Percentiles rank a stretch among this genome's conserved stretches.
Evolutionary conservation across 2,113 vertebrate species (phyloP).

Genomic region (Gallinago media): DNA sequence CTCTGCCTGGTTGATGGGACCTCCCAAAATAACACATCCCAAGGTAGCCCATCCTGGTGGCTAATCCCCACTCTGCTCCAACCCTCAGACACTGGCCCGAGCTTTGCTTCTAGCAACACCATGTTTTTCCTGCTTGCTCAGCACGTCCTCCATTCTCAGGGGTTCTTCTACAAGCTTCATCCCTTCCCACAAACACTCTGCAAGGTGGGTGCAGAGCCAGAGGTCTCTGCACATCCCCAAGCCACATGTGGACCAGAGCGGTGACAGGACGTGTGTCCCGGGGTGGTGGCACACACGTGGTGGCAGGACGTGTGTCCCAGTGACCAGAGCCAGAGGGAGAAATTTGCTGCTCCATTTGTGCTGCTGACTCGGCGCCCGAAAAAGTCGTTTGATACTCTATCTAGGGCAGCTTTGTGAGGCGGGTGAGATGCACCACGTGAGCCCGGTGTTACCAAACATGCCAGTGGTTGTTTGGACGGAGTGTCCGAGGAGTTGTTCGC

Average conservation of each 20-base stretch:
- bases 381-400: neutral
- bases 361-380: constrained; percentile 13
- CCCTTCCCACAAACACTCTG: neutral
- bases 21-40: fast-evolving
- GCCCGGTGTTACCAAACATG: neutral
- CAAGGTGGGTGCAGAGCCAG: neutral
- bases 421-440: neutral
- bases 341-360: neutral
- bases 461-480: neutral
- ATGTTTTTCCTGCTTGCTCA: neutral
- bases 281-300: neutral
- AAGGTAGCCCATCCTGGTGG: fast-evolving
- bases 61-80: neutral
- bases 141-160: neutral
- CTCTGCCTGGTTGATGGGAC: neutral
- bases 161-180: neutral
- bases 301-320: neutral
- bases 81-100: fast-evolving
- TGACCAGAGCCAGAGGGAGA: neutral
- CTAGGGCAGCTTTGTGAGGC: neutral
- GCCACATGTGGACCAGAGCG: fast-evolving
- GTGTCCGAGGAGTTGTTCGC: neutral
- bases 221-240: neutral
- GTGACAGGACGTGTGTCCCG: fast-evolving
- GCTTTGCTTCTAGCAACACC: fast-evolving